These are phyloP conservation scores for Enteromius paludinosus DNA, from an alignment of 2,797 vertebrate genomes.

Conservation along the genomic window DNA sequence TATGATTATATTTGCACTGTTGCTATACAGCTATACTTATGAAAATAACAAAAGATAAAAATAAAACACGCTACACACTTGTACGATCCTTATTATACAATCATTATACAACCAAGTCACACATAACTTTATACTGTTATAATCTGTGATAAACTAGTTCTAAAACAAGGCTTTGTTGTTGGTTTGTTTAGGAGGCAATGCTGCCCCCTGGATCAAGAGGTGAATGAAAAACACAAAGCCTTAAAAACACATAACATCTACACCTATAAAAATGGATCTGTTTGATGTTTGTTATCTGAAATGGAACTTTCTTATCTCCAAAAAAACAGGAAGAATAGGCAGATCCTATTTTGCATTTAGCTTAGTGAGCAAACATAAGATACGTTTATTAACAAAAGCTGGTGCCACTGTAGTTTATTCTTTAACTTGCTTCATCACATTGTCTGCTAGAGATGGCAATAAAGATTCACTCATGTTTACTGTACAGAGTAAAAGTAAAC, in stretches of 20 bases:
- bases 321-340: constrained; percentile 1
- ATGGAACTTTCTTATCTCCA: constrained; percentile 22
- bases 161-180: neutral
- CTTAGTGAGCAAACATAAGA: constrained; percentile 21
- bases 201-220: neutral
- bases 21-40: neutral
- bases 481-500: neutral
- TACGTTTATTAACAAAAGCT: constrained; percentile 39
- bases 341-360: neutral
- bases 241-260: constrained; percentile 3
- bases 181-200: constrained; percentile 9
- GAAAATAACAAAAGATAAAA: neutral
- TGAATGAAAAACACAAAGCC: constrained; percentile 5
- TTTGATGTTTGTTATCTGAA: constrained; percentile 32
- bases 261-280: neutral
- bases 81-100: neutral
- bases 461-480: constrained; percentile 11
- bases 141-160: neutral
- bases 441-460: constrained; percentile 27
- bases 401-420: constrained; percentile 57
- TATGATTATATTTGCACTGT: neutral
- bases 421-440: constrained; percentile 46
- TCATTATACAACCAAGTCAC: no score
- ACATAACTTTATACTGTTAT: neutral
- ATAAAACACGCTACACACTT: neutral